phyloP scores from a whole-genome alignment of 2,797 vertebrate species.

The Menidia menidia region DNA sequence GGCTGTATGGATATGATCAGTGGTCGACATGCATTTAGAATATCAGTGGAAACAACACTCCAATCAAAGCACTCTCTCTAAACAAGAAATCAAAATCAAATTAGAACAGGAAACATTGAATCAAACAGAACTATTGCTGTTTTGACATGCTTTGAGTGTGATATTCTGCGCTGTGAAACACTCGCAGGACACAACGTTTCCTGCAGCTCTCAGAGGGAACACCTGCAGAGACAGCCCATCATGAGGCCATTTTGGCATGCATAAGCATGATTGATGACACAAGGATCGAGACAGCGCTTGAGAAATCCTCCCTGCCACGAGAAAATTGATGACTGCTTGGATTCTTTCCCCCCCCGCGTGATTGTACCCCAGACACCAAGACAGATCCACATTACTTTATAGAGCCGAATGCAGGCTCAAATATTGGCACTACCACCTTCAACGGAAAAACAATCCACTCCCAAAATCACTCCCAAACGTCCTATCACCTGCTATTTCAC shows the following conservation, averaged over 20 bases:
- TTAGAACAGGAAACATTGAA: neutral
- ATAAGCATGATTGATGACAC: constrained; percentile 77
- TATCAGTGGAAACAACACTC: neutral
- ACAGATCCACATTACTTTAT: constrained; percentile 52
- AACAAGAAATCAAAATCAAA: neutral
- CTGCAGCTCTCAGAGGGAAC: constrained; percentile 76
- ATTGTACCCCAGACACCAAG: constrained; percentile 50
- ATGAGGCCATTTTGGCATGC: constrained; percentile 76
- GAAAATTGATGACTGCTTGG: constrained; percentile 69
- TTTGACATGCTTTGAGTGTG: constrained; percentile 49
- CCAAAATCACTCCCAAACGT: constrained; percentile 16
- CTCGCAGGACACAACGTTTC: constrained; percentile 66
- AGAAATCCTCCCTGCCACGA: constrained; percentile 66
- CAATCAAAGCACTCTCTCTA: neutral
- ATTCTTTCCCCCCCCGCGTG: constrained; percentile 37
- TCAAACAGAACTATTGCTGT: constrained; percentile 47
- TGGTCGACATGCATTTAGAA: neutral
- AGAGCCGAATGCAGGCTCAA: constrained; percentile 28
- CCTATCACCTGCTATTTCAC: constrained; percentile 36
- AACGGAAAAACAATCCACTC: constrained; percentile 11
- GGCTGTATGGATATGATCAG: constrained; percentile 4
- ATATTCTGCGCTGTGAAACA: constrained; percentile 55
- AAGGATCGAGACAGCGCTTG: constrained; percentile 61
- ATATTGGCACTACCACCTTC: constrained; percentile 4
- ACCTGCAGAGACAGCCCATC: constrained; percentile 79